Evolutionary conservation across 1,140 invertebrate species (phyloP).

Genomic region (Nebria ingens): DNA sequence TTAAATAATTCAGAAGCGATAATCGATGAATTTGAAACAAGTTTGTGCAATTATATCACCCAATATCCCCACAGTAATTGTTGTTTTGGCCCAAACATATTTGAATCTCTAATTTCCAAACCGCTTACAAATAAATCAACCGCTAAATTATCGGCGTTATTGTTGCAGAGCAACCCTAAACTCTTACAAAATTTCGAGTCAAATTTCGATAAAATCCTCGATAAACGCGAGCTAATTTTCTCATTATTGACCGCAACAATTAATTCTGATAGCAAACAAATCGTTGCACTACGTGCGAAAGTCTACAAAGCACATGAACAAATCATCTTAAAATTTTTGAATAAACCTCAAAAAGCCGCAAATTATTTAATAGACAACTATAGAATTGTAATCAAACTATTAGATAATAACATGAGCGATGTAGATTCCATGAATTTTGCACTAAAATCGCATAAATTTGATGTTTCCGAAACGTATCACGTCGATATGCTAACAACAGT

Average conservation of each 20-base stretch:
- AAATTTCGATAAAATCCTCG: conserved; percentile 31
- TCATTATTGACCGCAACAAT: conserved; percentile 41
- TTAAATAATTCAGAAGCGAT: conserved; percentile 31
- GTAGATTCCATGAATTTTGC: conserved; percentile 42
- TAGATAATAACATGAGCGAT: conserved; percentile 42
- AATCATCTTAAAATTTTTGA: conserved; percentile 45
- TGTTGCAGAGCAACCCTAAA: conserved; percentile 38
- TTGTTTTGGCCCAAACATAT: conserved; percentile 37
- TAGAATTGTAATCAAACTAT: conserved; percentile 38
- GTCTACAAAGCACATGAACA: conserved; percentile 46
- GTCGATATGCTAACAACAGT: conserved; percentile 41
- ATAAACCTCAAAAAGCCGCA: conserved; percentile 52
- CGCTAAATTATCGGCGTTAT: conserved; percentile 36
- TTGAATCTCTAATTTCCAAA: conserved; percentile 35
- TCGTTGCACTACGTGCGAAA: conserved; percentile 34
- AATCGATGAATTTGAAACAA: conserved; percentile 40
- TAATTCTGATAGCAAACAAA: conserved; percentile 29
- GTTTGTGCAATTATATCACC: conserved; percentile 43
- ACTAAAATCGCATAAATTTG: conserved; percentile 46
- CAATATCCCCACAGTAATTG: conserved; percentile 44
- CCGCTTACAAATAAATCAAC: conserved; percentile 39
- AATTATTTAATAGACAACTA: conserved; percentile 45
- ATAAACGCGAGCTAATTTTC: conserved; percentile 46
- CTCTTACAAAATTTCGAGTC: conserved; percentile 37
- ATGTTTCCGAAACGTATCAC: conserved; percentile 44